Percentiles rank a stretch among this genome's conserved stretches.
These are phyloP conservation scores for Temnothorax nylanderi DNA, from an alignment of 1,140 invertebrate genomes.

Conservation along the genomic window DNA sequence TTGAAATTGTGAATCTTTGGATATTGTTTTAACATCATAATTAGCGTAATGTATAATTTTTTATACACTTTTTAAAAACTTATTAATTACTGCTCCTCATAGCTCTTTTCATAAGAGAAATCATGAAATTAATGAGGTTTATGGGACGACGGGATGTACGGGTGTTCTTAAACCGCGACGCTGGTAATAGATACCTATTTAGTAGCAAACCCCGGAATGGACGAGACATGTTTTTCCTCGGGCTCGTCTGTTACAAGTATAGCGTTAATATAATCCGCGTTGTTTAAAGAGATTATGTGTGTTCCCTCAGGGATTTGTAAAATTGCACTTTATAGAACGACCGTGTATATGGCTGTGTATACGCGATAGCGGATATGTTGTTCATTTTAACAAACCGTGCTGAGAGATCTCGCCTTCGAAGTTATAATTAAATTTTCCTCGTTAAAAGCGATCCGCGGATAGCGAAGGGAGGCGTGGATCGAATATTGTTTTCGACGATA, in stretches of 20 bases:
- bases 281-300: slow-evolving; percentile 53
- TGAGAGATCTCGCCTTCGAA: slow-evolving; percentile 44
- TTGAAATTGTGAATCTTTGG: not conserved
- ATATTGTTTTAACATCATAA: not conserved
- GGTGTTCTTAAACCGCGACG: not conserved
- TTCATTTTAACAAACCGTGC: slow-evolving; percentile 53
- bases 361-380: slow-evolving; percentile 28
- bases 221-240: slow-evolving; percentile 40
- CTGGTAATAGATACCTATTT: slow-evolving; percentile 38
- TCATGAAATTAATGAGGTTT: not conserved
- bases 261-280: slow-evolving; percentile 11
- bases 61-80: not conserved
- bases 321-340: slow-evolving; percentile 57
- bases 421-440: slow-evolving; percentile 67
- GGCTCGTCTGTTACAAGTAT: slow-evolving; percentile 11
- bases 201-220: slow-evolving; percentile 21
- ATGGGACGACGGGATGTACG: not conserved
- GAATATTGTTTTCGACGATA: slow-evolving; percentile 47
- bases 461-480: slow-evolving; percentile 15
- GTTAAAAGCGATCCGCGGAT: slow-evolving; percentile 31
- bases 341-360: not conserved
- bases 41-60: not conserved
- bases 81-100: not conserved
- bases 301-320: slow-evolving; percentile 27
- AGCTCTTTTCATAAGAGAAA: not conserved